Evolutionary conservation across 2,113 vertebrate genomes (phyloP), one percentile per base, ranked within the genome.

Genomic region (Mormoops blainvillei): DNA sequence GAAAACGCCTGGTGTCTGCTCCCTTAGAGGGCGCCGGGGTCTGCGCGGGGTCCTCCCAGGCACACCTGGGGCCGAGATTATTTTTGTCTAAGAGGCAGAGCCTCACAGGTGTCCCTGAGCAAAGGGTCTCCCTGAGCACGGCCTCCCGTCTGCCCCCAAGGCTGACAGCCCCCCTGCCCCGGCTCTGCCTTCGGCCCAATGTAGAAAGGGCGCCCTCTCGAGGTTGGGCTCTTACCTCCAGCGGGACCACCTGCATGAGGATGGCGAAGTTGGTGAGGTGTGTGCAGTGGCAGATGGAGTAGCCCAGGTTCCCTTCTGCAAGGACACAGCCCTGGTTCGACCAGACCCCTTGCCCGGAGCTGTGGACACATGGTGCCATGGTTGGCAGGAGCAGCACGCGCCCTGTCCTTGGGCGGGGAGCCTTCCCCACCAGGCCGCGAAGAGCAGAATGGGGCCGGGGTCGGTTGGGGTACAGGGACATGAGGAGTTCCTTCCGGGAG

Each of bases 251-350:
- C 98, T 99, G 99, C 99, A 99, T 99, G 20, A 99, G 99, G 91
- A 99, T 99, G 98, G 99, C 99, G 0, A 99, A 99, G 99, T 99
- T 99, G 96, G 99, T 99, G 97, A 99, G 99, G 98, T 99, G 99
- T 36, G 99, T 99, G 95, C 99, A 99, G 93, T 98, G 98, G 91
- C 99, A 99, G 95, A 99, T 92, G 0, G 99, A 99, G 97, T 99
- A 98, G 48, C 98, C 99, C 96, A 99, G 98, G 98, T 99, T 99
- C 26, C 99, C 99, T 0, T 98, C 98, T 0, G 98, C 94, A 16
- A 98, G 99, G 0, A 98, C 98, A 12, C 99, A 99, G 13, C 99
- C 99, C 96, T 99, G 97, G 0, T 98, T 98, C 2, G 99, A 99
- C 99, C 99, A 99, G 31, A 99, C 86, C 0, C 99, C 99, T 16